Conservation (phyloP, 2,797 vertebrate species). For the Rhincodon typus region DNA sequence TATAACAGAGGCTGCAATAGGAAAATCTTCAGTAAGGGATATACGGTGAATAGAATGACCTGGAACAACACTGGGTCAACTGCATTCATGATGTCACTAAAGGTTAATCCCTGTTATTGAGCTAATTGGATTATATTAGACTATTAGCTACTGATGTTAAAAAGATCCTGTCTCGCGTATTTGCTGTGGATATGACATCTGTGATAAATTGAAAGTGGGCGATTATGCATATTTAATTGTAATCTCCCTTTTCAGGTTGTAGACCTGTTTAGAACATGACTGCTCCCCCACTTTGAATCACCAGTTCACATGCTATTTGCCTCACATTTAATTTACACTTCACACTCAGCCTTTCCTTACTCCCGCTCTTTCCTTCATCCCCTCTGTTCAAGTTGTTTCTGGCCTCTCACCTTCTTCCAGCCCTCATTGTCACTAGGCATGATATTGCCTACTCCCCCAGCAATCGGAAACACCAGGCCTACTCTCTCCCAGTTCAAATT, state of each 20-base stretch:
- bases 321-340: not conserved
- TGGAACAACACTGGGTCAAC: not conserved
- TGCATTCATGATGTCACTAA: not conserved
- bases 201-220: not conserved
- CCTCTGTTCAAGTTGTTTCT: not conserved
- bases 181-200: not conserved
- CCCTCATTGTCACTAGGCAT: not conserved
- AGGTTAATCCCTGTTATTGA: slow-evolving; percentile 17
- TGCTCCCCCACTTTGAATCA: not conserved
- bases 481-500: not conserved
- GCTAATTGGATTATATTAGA: slow-evolving; percentile 8
- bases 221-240: not conserved
- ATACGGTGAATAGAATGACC: not conserved
- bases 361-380: not conserved
- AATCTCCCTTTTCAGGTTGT: not conserved
- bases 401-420: no score
- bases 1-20: not conserved
- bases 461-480: no score
- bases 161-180: not conserved
- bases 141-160: not conserved
- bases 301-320: not conserved
- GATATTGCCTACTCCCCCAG: no score
- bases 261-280: not conserved
- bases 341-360: not conserved
- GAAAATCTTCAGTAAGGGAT: not conserved